A percentile compares a stretch with the other conserved stretches of the same genome.
These are phyloP conservation scores for Eurystomus gularis DNA, from an alignment of 2,113 vertebrate species.

Conservation along the genomic window DNA sequence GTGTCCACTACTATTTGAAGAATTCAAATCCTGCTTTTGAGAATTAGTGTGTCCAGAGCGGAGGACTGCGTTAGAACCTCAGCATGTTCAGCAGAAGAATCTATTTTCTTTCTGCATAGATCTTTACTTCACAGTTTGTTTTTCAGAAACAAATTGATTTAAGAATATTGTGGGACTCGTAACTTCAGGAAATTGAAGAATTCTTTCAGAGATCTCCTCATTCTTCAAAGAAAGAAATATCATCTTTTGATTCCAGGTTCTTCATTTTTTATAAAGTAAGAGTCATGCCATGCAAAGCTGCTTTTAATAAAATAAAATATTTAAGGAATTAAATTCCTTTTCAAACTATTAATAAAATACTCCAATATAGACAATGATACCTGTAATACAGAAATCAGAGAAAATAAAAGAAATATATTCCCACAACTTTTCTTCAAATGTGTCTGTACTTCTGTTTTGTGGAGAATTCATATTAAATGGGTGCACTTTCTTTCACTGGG, in stretches of 20 bases:
- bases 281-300: not conserved
- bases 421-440: too few relatives aligned
- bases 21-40: not conserved
- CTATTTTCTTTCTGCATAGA: not conserved
- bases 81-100: not conserved
- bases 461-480: not conserved
- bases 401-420: not conserved
- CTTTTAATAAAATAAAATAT: not conserved
- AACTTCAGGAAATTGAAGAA: not conserved
- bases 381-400: not conserved
- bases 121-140: not conserved
- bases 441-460: not conserved
- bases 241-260: not conserved
- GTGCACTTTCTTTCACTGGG: not conserved
- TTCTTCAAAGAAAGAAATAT: not conserved
- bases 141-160: not conserved
- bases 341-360: not conserved
- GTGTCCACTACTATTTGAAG: not conserved
- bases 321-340: not conserved
- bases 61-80: not conserved
- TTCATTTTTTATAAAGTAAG: not conserved
- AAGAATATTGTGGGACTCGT: not conserved
- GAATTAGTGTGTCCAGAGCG: not conserved
- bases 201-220: not conserved
- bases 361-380: not conserved